Base-by-base conservation (phyloP, 2,113 vertebrate species). In the Vanacampus margaritifer region DNA sequence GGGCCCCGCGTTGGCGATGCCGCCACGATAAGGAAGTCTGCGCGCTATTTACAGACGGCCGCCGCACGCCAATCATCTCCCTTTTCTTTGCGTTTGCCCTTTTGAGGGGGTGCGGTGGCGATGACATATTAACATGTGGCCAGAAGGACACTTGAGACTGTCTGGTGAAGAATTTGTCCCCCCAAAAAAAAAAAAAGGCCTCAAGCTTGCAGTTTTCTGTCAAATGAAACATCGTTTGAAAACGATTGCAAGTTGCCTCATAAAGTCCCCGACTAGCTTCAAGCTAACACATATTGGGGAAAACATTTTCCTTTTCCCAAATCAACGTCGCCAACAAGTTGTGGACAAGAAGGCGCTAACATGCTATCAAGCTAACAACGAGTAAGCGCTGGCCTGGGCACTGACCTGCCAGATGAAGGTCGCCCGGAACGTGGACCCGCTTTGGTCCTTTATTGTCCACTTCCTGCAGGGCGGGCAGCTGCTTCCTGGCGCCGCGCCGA, bases 381-480 rank as follows among this genome's bases (percentile, higher is more conserved):
- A 10, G 2, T 35, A 19, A 32, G 32, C 14, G 28, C 5, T 19
- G 12, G 43, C 62, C 36, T 50, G 24, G 43, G 26, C 24, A 56
- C 48, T 57, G n/a, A 68, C 60, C 63, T 65, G 64, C 36, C 69
- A 43, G 11, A 21, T 35, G 48, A 11, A 11, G 21, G 17, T 65
- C 54, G 64, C 7, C n/a, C 59, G 81, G 72, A n/a, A n/a, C 37
- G 57, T 65, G 59, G 58, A 68, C n/a, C 75, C 48, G 60, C 50
- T 64, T 62, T 83, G n/a, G 79, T 79, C 71, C 75, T 81, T 83
- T 76, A 79, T 85, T 81, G 80, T 84, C 79, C 70, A 72, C 81
- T 93, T 94, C 92, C 93, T 91, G 84, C 87, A 73, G 85, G 89
- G 84, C 86, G 86, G 86, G 92, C 91, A 92, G 90, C 90, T 92